These are phyloP conservation scores for Camelus bactrianus DNA, from an alignment of 2,113 vertebrate genomes.

Conservation along the genomic window DNA sequence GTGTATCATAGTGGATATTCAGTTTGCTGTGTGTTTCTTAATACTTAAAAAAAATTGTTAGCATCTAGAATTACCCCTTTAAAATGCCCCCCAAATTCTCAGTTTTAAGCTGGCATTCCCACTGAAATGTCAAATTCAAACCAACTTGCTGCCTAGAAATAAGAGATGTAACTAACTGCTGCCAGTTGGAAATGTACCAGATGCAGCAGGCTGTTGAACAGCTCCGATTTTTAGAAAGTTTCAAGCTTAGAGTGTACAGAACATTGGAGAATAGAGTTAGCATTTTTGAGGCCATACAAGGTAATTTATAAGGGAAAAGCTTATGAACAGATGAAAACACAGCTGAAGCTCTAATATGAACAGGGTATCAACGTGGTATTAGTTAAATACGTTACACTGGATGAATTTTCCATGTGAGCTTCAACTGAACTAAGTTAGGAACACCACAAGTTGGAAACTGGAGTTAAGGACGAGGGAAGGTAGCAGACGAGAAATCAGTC, in stretches of 20 bases:
- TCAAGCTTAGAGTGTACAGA: slow-evolving; percentile 49
- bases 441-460: not conserved
- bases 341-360: slow-evolving; percentile 42
- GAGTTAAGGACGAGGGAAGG: not conserved
- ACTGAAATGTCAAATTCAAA: slow-evolving; percentile 74
- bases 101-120: slow-evolving; percentile 63
- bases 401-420: slow-evolving; percentile 23
- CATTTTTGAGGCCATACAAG: slow-evolving; percentile 69
- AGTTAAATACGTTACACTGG: slow-evolving; percentile 1
- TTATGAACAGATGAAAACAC: slow-evolving; percentile 61
- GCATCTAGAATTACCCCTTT: slow-evolving; percentile 29
- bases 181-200: slow-evolving; percentile 65
- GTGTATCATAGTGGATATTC: not conserved
- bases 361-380: slow-evolving; percentile 13
- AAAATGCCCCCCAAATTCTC: slow-evolving; percentile 35
- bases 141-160: slow-evolving; percentile 70
- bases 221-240: slow-evolving; percentile 68
- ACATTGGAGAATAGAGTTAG: slow-evolving; percentile 40
- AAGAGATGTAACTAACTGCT: slow-evolving; percentile 56
- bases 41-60: slow-evolving; percentile 56
- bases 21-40: slow-evolving; percentile 34
- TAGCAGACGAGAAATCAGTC: not conserved
- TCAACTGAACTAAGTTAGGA: slow-evolving; percentile 20
- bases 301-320: slow-evolving; percentile 66
- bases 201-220: slow-evolving; percentile 63